These are phyloP conservation scores for Apamea sordens DNA, from an alignment of 2,888 invertebrate genomes.

Conservation along the genomic window DNA sequence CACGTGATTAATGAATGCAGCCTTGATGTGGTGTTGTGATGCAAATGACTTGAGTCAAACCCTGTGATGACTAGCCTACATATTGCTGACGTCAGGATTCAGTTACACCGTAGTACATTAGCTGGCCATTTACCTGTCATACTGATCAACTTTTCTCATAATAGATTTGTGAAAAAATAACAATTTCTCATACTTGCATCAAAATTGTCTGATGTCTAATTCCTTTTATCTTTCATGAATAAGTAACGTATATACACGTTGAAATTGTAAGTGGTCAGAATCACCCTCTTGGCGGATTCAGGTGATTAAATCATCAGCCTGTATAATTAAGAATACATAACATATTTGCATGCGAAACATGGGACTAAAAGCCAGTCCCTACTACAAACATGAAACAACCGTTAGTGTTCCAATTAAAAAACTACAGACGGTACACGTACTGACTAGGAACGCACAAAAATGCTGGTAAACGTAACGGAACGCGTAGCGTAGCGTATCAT, in stretches of 20 bases:
- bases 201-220: too few relatives aligned
- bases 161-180: neutral
- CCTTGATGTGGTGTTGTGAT: constrained; percentile 77
- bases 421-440: neutral
- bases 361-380: neutral
- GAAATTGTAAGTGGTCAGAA: neutral
- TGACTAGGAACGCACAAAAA: constrained; percentile 12
- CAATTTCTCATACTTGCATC: neutral
- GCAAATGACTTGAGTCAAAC: constrained; percentile 79
- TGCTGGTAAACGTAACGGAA: neutral
- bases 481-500: constrained; percentile 2
- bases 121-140: neutral
- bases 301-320: neutral
- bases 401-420: constrained; percentile 23
- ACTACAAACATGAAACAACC: neutral
- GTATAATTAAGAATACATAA: too few relatives aligned
- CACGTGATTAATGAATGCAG: constrained; percentile 77
- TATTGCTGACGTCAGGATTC: constrained; percentile 62
- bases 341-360: neutral
- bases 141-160: neutral
- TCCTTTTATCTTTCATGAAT: too few relatives aligned
- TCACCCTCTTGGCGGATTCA: neutral
- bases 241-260: neutral
- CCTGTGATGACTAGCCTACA: constrained; percentile 77
- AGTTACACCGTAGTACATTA: constrained; percentile 63